Conservation (phyloP, 2,797 vertebrate species). For the Neosilurus hyrtlii region DNA sequence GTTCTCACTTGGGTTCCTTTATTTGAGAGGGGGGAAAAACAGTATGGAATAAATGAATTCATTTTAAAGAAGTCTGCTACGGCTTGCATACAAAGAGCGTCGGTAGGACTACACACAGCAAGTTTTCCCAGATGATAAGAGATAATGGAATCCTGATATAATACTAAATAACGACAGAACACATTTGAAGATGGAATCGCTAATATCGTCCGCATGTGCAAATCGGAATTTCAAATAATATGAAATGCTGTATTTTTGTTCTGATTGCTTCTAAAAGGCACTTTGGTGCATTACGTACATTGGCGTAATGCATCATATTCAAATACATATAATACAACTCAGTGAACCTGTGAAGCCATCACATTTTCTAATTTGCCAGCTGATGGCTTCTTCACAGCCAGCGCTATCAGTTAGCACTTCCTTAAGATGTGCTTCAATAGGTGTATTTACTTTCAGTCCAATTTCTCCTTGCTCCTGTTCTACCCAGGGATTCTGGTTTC, state of each 20-base stretch:
- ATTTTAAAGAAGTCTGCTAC: not conserved
- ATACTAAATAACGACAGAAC: not conserved
- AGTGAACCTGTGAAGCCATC: not conserved
- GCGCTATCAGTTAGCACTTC: not conserved
- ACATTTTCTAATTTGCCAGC: not conserved
- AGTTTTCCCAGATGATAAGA: not conserved
- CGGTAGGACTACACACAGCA: not conserved
- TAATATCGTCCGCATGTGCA: too few species aligned
- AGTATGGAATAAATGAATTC: not conserved
- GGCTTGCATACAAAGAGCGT: not conserved
- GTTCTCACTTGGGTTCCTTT: slow-evolving; percentile 1
- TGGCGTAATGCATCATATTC: not conserved
- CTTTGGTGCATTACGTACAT: not conserved
- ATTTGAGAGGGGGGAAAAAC: not conserved
- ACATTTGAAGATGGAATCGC: not conserved
- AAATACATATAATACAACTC: not conserved
- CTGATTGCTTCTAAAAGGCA: not conserved
- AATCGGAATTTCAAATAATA: too few species aligned
- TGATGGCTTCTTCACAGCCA: slow-evolving; percentile 6
- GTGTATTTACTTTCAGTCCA: not conserved
- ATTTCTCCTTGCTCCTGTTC: not conserved
- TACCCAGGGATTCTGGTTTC: too few species aligned
- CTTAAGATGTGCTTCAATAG: not conserved
- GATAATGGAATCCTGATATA: not conserved
- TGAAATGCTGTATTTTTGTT: too few species aligned